Evolutionary conservation across 2,888 invertebrate species (phyloP).

Genomic region (Thereva nobilitata): DNA sequence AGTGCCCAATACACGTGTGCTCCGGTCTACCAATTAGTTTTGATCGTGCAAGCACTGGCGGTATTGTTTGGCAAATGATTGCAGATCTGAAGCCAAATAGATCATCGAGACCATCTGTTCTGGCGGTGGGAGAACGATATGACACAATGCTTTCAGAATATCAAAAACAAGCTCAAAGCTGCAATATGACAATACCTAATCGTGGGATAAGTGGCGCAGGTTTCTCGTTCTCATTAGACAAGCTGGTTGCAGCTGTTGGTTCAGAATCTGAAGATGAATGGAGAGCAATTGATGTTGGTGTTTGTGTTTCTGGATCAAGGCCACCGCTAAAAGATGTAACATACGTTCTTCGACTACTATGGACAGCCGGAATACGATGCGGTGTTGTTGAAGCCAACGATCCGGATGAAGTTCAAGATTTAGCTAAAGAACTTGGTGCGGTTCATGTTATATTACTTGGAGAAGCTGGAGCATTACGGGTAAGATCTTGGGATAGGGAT

Average conservation of each 20-base stretch:
- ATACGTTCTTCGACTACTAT: slow-evolving; percentile 67
- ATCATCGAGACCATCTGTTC: slow-evolving; percentile 65
- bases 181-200: slow-evolving; percentile 50
- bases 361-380: slow-evolving; percentile 71
- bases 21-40: slow-evolving; percentile 61
- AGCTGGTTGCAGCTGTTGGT: slow-evolving; percentile 68
- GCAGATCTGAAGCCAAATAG: slow-evolving; percentile 55
- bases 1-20: slow-evolving; percentile 64
- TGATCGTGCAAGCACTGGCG: slow-evolving; percentile 62
- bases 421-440: slow-evolving; percentile 65
- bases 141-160: slow-evolving; percentile 78
- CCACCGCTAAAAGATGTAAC: slow-evolving; percentile 63
- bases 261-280: slow-evolving; percentile 62
- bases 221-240: slow-evolving; percentile 82
- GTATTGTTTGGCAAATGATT: slow-evolving; percentile 66
- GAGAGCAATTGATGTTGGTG: slow-evolving; percentile 65
- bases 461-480: slow-evolving; percentile 54
- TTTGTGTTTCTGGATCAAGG: slow-evolving; percentile 68
- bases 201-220: slow-evolving; percentile 69
- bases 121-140: slow-evolving; percentile 90
- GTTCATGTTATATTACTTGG: slow-evolving; percentile 65
- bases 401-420: slow-evolving; percentile 69
- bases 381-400: slow-evolving; percentile 65
- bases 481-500: slow-evolving; percentile 64
- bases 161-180: slow-evolving; percentile 60